Evolutionary conservation across 2,888 invertebrate genomes (phyloP), one percentile per base, ranked within the genome.

Genomic region (Latrodectus elegans): DNA sequence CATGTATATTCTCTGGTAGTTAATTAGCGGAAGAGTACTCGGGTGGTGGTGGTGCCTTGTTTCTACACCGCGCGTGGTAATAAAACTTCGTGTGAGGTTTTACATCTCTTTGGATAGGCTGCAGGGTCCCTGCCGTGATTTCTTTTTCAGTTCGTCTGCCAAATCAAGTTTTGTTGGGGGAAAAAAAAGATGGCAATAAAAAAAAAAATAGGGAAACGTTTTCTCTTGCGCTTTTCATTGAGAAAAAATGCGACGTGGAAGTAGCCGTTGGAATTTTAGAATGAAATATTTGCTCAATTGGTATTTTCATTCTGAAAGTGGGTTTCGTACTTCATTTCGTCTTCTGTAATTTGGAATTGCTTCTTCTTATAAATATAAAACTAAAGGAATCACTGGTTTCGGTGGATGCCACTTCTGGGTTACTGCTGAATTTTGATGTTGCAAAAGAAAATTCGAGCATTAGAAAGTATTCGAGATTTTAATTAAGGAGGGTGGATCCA

Each of bases 11-110:
- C 65, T 14, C 68, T 76, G 51, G 14, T 8, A 17, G 15, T 76
- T 83, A 83, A 83, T 83, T 83, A 83, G 76, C 67, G 14, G 52
- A 38, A 38, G 38, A 38, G 38, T 38, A 38, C 38, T 38, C 4
- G 38, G 38, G 71, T 60, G 79, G 15, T 38, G 73, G 73, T 17
- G 2, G 51, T 49, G 74, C 53, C 67, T 26, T 53, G 65, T 68
- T 68, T 68, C 8, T 12, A 68, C 11, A 38, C 10, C 22, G 64
- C 72, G 22, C 51, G 71, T 67, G n/a, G 74, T 49, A 72, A 71
- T 83, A 83, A 83, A 83, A 83, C 83, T 52, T 83, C 83, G 83
- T 83, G 83, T 83, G 83, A 70, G 83, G 83, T 83, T 83, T 83
- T 64, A 70, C 81, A 52, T 81, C 73, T 81, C 67, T 68, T 51